These are phyloP conservation scores for Mesoligia furuncula DNA, from an alignment of 2,888 invertebrate species.

Conservation along the genomic window DNA sequence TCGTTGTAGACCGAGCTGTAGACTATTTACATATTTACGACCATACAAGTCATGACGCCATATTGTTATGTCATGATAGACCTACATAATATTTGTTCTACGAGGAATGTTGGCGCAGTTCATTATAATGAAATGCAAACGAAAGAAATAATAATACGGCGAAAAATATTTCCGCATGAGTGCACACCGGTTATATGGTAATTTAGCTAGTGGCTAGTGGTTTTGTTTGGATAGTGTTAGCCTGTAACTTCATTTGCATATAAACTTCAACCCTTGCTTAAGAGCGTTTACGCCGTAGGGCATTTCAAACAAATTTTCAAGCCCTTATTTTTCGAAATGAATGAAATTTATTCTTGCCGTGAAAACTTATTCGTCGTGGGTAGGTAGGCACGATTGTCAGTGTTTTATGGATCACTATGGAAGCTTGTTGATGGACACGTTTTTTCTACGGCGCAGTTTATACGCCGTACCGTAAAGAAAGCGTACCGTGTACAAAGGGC, in stretches of 20 bases:
- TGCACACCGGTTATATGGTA: not conserved
- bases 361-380: too few species aligned
- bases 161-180: slow-evolving; percentile 4
- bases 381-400: too few species aligned
- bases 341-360: too few species aligned
- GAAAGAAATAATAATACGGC: slow-evolving; percentile 6
- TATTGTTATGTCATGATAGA: slow-evolving; percentile 45
- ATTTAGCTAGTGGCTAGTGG: not conserved
- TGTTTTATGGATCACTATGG: too few species aligned
- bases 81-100: slow-evolving; percentile 41
- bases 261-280: not conserved
- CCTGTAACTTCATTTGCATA: not conserved
- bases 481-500: too few species aligned
- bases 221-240: not conserved
- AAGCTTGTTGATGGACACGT: too few species aligned
- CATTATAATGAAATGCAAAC: slow-evolving; percentile 38
- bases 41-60: slow-evolving; percentile 18
- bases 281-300: too few species aligned
- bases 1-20: slow-evolving; percentile 13
- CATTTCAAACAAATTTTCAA: too few species aligned
- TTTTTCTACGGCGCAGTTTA: too few species aligned
- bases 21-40: slow-evolving; percentile 52
- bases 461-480: too few species aligned
- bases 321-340: too few species aligned
- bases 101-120: slow-evolving; percentile 46